Conservation (phyloP, 2,888 invertebrate species). For the Eudemis profundana region DNA sequence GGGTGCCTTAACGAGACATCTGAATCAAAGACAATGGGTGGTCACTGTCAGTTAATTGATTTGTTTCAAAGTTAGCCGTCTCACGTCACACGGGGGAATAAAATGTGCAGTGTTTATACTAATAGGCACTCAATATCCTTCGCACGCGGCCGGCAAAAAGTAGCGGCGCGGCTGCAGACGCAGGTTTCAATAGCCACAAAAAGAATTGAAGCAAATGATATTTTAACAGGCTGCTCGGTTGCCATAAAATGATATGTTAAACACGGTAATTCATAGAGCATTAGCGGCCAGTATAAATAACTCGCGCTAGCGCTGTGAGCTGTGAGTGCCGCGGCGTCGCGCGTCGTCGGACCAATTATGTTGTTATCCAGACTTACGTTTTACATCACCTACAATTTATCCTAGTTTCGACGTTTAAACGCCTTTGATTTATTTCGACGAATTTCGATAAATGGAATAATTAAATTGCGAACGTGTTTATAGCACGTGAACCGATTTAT, state of each 20-base stretch:
- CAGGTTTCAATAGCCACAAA: slow-evolving; percentile 56
- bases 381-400: slow-evolving; percentile 47
- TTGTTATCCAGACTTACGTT: slow-evolving; percentile 48
- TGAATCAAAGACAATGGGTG: slow-evolving; percentile 76
- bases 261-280: slow-evolving; percentile 54
- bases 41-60: slow-evolving; percentile 66
- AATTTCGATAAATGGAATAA: slow-evolving; percentile 36
- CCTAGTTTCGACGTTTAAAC: slow-evolving; percentile 42
- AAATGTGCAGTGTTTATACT: slow-evolving; percentile 37
- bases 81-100: slow-evolving; percentile 46
- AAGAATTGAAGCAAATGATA: slow-evolving; percentile 59
- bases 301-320: too few species aligned
- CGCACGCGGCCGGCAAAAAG: slow-evolving; percentile 37
- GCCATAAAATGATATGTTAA: slow-evolving; percentile 61
- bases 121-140: slow-evolving; percentile 41
- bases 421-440: slow-evolving; percentile 38
- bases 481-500: slow-evolving; percentile 16
- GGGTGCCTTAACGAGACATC: slow-evolving; percentile 71
- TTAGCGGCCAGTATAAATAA: slow-evolving; percentile 53
- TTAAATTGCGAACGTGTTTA: slow-evolving; percentile 29
- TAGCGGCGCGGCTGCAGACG: slow-evolving; percentile 13
- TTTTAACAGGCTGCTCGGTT: slow-evolving; percentile 58
- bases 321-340: slow-evolving; percentile 37
- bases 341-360: slow-evolving; percentile 49
- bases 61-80: slow-evolving; percentile 56